Evolutionary conservation across 2,888 invertebrate genomes (phyloP).

Genomic region (Callinectes sapidus): DNA sequence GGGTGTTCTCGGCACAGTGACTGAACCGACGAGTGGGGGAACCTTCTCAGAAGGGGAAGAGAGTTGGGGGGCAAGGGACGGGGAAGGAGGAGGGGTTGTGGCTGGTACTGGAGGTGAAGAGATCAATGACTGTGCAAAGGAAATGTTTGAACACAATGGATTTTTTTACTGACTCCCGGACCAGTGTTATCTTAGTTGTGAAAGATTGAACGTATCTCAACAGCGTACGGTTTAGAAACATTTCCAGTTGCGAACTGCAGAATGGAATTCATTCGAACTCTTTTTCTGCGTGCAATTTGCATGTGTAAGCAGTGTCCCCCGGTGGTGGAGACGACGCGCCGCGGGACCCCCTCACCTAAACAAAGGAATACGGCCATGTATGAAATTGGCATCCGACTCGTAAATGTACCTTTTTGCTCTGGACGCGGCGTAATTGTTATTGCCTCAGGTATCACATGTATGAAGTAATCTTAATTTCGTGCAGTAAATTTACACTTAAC

Average conservation of each 20-base stretch:
- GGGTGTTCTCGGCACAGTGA: constrained; percentile 37
- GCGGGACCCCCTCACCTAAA: background rate
- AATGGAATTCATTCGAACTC: constrained; percentile 7
- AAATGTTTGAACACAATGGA: constrained; percentile 16
- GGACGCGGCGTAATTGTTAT: constrained; percentile 13
- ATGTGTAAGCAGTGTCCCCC: constrained; percentile 8
- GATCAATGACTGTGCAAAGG: constrained; percentile 37
- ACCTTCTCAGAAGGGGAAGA: constrained; percentile 9
- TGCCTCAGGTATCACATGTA: constrained; percentile 19
- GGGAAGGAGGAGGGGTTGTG: background rate
- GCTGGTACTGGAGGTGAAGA: constrained; percentile 17
- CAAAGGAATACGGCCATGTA: background rate
- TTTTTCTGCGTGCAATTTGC: constrained; percentile 9
- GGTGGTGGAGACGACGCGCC: background rate
- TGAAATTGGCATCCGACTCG: background rate
- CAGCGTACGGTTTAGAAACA: constrained; percentile 17
- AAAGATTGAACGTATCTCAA: constrained; percentile 23
- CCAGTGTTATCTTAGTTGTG: constrained; percentile 35
- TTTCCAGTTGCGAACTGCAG: background rate
- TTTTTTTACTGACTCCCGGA: constrained; percentile 3
- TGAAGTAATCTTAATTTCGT: constrained; percentile 1
- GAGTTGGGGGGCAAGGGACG: background rate
- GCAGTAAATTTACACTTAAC: background rate
- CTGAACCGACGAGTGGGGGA: constrained; percentile 35
- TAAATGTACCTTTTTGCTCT: constrained; percentile 16